Base-by-base conservation (phyloP, 2,888 invertebrate genomes). In the Ichneumoninae sp. region DNA sequence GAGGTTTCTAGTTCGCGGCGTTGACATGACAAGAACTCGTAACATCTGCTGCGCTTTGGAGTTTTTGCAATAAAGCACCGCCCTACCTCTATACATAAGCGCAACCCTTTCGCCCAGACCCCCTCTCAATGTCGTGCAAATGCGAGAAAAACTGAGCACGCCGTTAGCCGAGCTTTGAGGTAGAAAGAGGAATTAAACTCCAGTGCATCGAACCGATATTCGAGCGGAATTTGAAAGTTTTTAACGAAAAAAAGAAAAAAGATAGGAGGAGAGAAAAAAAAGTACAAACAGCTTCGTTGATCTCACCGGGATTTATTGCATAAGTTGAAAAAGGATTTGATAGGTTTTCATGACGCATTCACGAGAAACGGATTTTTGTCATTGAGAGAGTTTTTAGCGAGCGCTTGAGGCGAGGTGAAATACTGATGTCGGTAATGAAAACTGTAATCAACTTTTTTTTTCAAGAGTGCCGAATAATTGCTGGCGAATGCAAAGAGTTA, bases 21-120 rank as follows among this genome's bases (percentile, higher is more conserved):
- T 66, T 52, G 76, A 84, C 84, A 84, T 52, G 84, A 84, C 82
- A 84, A 84, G 84, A 84, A 88, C 89, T 83, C 90, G 92, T 90
- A 91, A 91, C 93, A 93, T 92, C 92, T 91, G 92, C 92, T 89
- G 91, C 90, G 89, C 90, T 89, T 89, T 89, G 89, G 88, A 84
- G 75, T 92, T 93, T 93, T 93, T 92, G 92, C 90, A 92, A 93
- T 93, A 92, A 92, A 92, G 91, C 90, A 88, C 87, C 86, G 19
- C 76, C 71, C 47, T 71, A 10, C 76, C 82, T 84, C 70, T 82
- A 66, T 80, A 75, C 78, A 75, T 70, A 79, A 84, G 75, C 81
- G 62, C 65, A 22, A 33, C 65, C 75, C 82, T 81, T 66, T 81
- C 72, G 80, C 80, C 47, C 60, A 47, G 40, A 62, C 82, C 68